Evolutionary conservation across 1,140 invertebrate species (phyloP), one percentile per base, ranked within the genome.

Genomic region (Drosophila carrolli): DNA sequence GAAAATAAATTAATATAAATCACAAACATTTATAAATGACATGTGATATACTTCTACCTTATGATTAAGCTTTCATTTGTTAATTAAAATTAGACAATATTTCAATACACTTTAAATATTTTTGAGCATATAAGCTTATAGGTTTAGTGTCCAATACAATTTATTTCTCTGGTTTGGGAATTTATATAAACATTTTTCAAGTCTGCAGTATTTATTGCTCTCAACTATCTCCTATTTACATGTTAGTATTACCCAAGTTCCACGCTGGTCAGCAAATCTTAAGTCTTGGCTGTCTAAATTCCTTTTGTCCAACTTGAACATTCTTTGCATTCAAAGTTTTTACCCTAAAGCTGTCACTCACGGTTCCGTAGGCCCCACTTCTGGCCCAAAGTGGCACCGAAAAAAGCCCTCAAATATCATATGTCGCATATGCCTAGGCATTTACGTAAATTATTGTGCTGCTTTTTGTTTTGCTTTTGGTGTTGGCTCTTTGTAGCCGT

Each of bases 401-500:
- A 73, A 51, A 61, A 61, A 50, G n/a, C 40, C 10, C 54, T 63
- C 62, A 43, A 54, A 54, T 76, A 68, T 67, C 72, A 67, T 43
- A 77, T 68, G 68, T 71, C 60, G 75, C 75, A 61, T 78, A 71
- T 85, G 74, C 74, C 68, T 81, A 74, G 81, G 70, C 83, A 86
- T 86, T 86, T 88, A 65, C 70, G 54, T 75, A 86, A 78, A 88
- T 82, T 88, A 88, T 79, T 72, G 65, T 70, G 74, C 56, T 70
- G 73, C 65, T 75, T 74, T 71, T 67, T 66, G 35, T 40, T 48
- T 51, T 48, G 10, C 56, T 70, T 50, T 60, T 37, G 59, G 35
- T 56, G 75, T 70, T 75, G 75, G 59, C 58, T 67, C 43, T 44
- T 77, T 61, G 60, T 74, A 41, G 51, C 63, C 58, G 53, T 75